Conservation (phyloP, 1,140 invertebrate species). For the Pissodes strobi region DNA sequence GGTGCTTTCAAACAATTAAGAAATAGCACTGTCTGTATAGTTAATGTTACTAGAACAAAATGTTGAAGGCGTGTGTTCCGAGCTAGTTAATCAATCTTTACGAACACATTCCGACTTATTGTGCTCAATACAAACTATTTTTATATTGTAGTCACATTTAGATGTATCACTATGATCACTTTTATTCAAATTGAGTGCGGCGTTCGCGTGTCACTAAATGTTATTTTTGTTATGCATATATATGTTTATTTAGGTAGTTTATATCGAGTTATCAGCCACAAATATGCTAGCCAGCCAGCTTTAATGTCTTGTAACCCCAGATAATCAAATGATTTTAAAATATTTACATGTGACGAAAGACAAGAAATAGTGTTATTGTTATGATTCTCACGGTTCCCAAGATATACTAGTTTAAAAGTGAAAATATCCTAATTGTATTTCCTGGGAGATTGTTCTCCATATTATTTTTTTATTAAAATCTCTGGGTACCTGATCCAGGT, state of each 20-base stretch:
- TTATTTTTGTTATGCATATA: not conserved
- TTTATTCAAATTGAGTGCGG: not conserved
- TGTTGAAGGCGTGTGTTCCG: conserved; percentile 13
- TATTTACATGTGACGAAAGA: too few species aligned
- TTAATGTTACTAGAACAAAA: conserved; percentile 16
- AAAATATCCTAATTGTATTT: too few species aligned
- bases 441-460: too few species aligned
- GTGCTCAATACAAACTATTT: conserved; percentile 34
- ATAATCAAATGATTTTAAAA: not conserved
- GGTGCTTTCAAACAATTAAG: too few species aligned
- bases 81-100: conserved; percentile 10
- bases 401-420: too few species aligned
- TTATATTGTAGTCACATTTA: conserved; percentile 27
- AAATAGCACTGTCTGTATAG: conserved; percentile 1
- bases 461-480: too few species aligned
- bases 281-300: too few species aligned
- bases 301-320: not conserved
- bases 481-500: too few species aligned
- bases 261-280: not conserved
- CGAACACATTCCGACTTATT: conserved; percentile 24
- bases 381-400: too few species aligned
- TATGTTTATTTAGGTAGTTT: not conserved
- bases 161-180: not conserved
- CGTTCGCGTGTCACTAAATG: not conserved
- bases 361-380: too few species aligned